A percentile compares a stretch with the other conserved stretches of the same genome.
These are phyloP conservation scores for Ennomos quercinarius DNA, from an alignment of 2,888 invertebrate genomes.

Conservation along the genomic window DNA sequence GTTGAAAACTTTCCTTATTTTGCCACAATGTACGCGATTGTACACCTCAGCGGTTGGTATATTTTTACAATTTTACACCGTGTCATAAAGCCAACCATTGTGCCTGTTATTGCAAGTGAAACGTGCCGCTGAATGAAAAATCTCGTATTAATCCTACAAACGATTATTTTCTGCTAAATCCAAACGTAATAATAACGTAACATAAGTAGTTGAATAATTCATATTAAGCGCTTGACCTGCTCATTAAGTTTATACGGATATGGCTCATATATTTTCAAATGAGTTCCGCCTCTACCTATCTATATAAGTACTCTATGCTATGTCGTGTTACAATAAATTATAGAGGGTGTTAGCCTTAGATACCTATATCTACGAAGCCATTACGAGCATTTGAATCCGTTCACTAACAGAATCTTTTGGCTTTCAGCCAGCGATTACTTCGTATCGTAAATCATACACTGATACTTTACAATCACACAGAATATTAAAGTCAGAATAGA, in stretches of 20 bases:
- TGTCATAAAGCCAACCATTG: conserved; percentile 42
- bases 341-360: not conserved
- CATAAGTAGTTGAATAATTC: conserved; percentile 12
- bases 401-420: conserved; percentile 48
- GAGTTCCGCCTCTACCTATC: conserved; percentile 9
- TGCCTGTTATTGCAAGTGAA: conserved; percentile 43
- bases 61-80: conserved; percentile 41
- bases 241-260: conserved; percentile 6
- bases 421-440: conserved; percentile 57
- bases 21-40: conserved; percentile 10
- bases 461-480: conserved; percentile 51
- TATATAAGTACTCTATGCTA: conserved; percentile 1
- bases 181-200: conserved; percentile 39
- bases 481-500: conserved; percentile 30
- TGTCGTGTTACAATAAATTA: conserved; percentile 1
- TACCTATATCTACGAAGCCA: conserved; percentile 11
- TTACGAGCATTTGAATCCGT: conserved; percentile 42
- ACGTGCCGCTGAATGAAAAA: conserved; percentile 40
- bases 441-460: conserved; percentile 56
- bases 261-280: conserved; percentile 27
- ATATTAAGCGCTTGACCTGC: conserved; percentile 14
- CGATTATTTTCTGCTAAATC: conserved; percentile 14
- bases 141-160: conserved; percentile 30
- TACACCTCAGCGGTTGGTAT: conserved; percentile 25
- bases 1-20: too few species aligned